Conservation (phyloP, 2,888 invertebrate species). For the Drosophila borealis region DNA sequence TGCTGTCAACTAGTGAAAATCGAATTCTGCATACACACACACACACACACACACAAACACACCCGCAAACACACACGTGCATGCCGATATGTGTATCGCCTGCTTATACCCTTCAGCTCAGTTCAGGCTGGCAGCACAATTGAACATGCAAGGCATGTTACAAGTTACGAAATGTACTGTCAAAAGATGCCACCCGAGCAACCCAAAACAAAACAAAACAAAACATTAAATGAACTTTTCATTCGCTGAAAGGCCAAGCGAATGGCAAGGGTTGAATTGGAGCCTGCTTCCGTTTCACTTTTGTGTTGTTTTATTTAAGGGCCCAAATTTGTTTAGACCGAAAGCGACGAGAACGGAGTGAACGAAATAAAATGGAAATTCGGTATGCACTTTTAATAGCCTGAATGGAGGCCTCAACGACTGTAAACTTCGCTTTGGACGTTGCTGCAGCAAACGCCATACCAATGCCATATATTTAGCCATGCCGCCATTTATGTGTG, state of each 20-base stretch:
- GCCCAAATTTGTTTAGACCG: constrained; percentile 47
- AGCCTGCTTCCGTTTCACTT: constrained; percentile 41
- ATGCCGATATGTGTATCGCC: constrained; percentile 19
- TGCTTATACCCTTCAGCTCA: constrained; percentile 19
- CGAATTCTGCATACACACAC: constrained; percentile 33
- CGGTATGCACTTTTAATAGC: constrained; percentile 56
- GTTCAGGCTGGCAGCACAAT: constrained; percentile 41
- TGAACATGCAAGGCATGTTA: constrained; percentile 70
- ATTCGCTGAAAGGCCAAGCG: constrained; percentile 34
- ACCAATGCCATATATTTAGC: constrained; percentile 6
- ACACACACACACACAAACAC: background rate
- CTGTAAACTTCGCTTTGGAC: constrained; percentile 3
- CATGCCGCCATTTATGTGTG: background rate
- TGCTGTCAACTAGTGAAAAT: constrained; percentile 67
- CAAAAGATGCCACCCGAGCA: constrained; percentile 45
- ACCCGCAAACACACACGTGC: background rate
- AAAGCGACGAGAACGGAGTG: constrained; percentile 12
- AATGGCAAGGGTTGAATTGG: constrained; percentile 6
- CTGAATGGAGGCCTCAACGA: constrained; percentile 3
- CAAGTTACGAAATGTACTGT: constrained; percentile 58
- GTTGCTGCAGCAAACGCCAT: constrained; percentile 5
- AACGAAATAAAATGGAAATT: constrained; percentile 34
- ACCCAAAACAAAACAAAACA: constrained; percentile 33
- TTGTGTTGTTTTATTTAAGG: constrained; percentile 43
- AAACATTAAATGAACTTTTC: constrained; percentile 57